phyloP scores from a whole-genome alignment of 2,888 invertebrate genomes.

The Thera britannica region DNA sequence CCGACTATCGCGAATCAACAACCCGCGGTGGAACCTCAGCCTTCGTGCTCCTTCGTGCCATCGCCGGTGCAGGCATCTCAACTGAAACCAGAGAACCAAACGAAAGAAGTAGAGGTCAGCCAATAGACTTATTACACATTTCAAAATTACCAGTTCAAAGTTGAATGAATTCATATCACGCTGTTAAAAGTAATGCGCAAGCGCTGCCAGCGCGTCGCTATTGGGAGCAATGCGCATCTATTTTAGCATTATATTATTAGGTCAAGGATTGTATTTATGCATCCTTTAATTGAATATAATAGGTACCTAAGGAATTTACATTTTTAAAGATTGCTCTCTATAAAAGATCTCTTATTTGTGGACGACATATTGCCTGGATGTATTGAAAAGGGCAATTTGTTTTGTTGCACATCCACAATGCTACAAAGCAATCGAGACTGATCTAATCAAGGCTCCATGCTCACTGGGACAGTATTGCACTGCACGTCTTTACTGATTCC shows the following conservation, averaged over 20 bases:
- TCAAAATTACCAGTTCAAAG: constrained; percentile 28
- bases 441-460: not conserved
- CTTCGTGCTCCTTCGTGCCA: constrained; percentile 73
- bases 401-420: not conserved
- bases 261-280: constrained; percentile 74
- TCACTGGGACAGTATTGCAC: not conserved
- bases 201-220: constrained; percentile 67
- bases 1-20: constrained; percentile 49
- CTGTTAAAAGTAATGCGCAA: constrained; percentile 53
- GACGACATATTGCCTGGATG: not conserved
- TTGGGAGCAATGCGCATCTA: constrained; percentile 77
- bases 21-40: constrained; percentile 59
- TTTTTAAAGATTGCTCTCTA: not conserved
- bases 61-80: constrained; percentile 57
- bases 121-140: constrained; percentile 35
- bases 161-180: constrained; percentile 37
- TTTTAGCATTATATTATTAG: constrained; percentile 76
- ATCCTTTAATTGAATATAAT: constrained; percentile 21
- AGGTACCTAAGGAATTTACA: not conserved
- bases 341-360: no score
- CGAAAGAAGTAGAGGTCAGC: constrained; percentile 83
- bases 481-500: not conserved
- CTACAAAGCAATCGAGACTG: not conserved
- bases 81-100: constrained; percentile 69
- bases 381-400: not conserved